Percentiles rank a stretch among this genome's conserved stretches.
These are phyloP conservation scores for Drosophila prolongata DNA, from an alignment of 2,888 invertebrate genomes.

Conservation along the genomic window DNA sequence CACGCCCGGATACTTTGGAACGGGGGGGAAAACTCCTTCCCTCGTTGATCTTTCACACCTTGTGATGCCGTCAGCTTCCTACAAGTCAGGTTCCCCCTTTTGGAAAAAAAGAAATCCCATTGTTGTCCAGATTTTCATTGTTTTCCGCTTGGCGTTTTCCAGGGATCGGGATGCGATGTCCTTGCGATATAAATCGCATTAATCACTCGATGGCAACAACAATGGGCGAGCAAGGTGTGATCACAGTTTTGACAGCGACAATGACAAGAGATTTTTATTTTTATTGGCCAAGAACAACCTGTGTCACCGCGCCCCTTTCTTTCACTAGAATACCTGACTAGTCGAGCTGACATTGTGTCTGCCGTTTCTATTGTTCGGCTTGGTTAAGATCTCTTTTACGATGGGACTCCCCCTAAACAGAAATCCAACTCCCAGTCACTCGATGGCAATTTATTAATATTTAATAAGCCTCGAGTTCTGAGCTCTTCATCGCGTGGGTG, in stretches of 20 bases:
- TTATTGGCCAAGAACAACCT: constrained; percentile 50
- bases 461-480: constrained; percentile 54
- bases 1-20: constrained; percentile 23
- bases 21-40: constrained; percentile 12
- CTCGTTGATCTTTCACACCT: constrained; percentile 65
- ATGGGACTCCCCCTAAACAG: neutral
- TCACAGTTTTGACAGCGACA: constrained; percentile 66
- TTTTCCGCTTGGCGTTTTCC: constrained; percentile 43
- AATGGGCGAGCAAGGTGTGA: constrained; percentile 63
- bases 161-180: constrained; percentile 45
- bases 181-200: constrained; percentile 72
- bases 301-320: constrained; percentile 27
- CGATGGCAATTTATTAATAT: constrained; percentile 45
- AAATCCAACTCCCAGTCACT: constrained; percentile 31
- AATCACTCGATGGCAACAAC: constrained; percentile 49
- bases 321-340: constrained; percentile 43
- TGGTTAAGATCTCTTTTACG: constrained; percentile 38
- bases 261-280: constrained; percentile 58
- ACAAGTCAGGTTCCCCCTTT: constrained; percentile 23
- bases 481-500: constrained; percentile 62
- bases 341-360: constrained; percentile 45
- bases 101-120: constrained; percentile 24
- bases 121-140: constrained; percentile 51
- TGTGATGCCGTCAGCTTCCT: constrained; percentile 42
- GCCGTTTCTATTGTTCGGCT: constrained; percentile 32